phyloP scores from a whole-genome alignment of 2,797 vertebrate genomes.

The Discoglossus pictus region DNA sequence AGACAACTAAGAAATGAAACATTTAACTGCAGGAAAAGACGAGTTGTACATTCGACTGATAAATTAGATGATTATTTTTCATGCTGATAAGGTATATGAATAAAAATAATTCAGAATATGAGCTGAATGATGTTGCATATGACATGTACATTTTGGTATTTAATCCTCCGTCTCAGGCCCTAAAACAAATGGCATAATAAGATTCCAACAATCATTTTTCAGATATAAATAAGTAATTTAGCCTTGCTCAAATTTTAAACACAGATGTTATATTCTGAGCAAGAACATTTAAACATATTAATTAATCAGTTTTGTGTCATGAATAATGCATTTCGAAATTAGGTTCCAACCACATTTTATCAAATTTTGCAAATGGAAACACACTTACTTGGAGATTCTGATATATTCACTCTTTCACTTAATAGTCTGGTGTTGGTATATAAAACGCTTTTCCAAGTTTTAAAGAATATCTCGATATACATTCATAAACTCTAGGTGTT shows the following conservation, averaged over 20 bases:
- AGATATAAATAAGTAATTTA: slow-evolving; percentile 50
- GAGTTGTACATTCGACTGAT: no score
- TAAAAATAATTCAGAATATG: background rate
- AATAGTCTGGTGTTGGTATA: slow-evolving; percentile 31
- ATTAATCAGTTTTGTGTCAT: slow-evolving; percentile 47
- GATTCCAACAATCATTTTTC: slow-evolving; percentile 46
- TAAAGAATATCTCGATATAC: background rate
- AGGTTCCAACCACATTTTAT: slow-evolving; percentile 44
- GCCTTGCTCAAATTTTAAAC: slow-evolving; percentile 49
- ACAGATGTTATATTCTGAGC: slow-evolving; percentile 49
- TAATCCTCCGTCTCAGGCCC: slow-evolving; percentile 18
- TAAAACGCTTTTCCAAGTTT: slow-evolving; percentile 20
- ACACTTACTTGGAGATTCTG: slow-evolving; percentile 24
- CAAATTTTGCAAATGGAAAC: slow-evolving; percentile 36
- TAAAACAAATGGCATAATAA: slow-evolving; percentile 52
- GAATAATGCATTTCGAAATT: slow-evolving; percentile 51
- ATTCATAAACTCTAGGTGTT: slow-evolving; percentile 18
- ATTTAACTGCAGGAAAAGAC: slow-evolving; percentile 23
- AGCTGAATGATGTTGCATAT: slow-evolving; percentile 28
- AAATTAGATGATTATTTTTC: background rate
- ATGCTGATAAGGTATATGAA: slow-evolving; percentile 3
- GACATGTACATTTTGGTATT: slow-evolving; percentile 24
- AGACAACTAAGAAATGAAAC: slow-evolving; percentile 28
- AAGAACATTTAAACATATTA: slow-evolving; percentile 50
- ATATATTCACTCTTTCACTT: slow-evolving; percentile 26